phyloP scores from a whole-genome alignment of 2,113 vertebrate species.

The Ictidomys tridecemlineatus region DNA sequence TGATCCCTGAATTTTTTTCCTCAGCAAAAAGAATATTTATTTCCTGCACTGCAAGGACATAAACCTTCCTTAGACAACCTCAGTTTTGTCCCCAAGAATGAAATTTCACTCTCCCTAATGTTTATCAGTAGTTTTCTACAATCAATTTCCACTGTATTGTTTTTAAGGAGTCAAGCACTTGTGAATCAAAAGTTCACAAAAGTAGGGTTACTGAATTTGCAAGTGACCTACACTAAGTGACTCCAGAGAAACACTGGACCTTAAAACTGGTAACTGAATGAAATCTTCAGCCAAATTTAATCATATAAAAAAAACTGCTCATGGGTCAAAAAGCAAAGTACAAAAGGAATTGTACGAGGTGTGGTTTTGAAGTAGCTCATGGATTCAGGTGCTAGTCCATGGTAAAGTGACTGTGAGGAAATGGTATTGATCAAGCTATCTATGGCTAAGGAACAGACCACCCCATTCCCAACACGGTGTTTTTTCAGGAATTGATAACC shows the following conservation, averaged over 20 bases:
- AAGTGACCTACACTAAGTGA: not conserved
- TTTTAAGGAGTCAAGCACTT: not conserved
- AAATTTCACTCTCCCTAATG: not conserved
- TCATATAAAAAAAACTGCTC: not conserved
- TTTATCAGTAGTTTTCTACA: not conserved
- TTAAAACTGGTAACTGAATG: not conserved
- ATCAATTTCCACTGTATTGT: not conserved
- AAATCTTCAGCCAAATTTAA: slow-evolving; percentile 28
- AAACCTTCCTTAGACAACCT: not conserved
- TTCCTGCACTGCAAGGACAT: not conserved
- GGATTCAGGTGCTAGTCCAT: not conserved
- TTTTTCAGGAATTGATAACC: slow-evolving; percentile 41
- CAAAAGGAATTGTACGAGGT: not conserved
- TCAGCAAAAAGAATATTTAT: slow-evolving; percentile 26
- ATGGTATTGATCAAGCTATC: no score
- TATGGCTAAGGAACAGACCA: not conserved
- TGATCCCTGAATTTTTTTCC: not conserved
- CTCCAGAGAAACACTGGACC: not conserved
- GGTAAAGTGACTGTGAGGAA: not conserved
- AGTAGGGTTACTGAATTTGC: not conserved
- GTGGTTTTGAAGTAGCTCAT: not conserved
- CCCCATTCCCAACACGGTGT: not conserved
- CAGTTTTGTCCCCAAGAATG: not conserved
- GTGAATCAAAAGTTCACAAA: not conserved
- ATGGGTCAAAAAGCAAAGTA: not conserved